Evolutionary conservation across 2,797 vertebrate species (phyloP).

Genomic region (Galagoides demidoff): DNA sequence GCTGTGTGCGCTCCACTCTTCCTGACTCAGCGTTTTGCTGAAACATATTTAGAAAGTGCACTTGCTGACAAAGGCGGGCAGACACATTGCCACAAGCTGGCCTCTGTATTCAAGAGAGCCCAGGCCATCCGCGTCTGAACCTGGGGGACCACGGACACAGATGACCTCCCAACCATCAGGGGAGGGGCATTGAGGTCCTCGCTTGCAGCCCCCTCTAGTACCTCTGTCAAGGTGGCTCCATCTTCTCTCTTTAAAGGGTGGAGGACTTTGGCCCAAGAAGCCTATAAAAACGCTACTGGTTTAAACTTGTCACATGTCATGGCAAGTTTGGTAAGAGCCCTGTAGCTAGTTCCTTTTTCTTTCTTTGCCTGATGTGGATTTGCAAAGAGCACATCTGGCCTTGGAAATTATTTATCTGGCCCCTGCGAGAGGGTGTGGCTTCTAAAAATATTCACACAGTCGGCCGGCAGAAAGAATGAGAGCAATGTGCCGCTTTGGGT

Average conservation of each 20-base stretch:
- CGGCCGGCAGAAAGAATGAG: conserved; percentile 76
- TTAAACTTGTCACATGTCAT: background rate
- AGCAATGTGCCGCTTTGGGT: conserved; percentile 70
- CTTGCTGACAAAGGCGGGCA: conserved; percentile 12
- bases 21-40: conserved; percentile 61
- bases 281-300: conserved; percentile 45
- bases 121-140: background rate
- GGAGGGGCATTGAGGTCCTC: background rate
- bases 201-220: background rate
- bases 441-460: conserved; percentile 81
- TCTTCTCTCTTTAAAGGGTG: background rate
- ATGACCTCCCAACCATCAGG: background rate
- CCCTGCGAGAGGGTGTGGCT: conserved; percentile 75
- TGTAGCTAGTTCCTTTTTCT: conserved; percentile 51
- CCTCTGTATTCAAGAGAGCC: background rate
- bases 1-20: conserved; percentile 54
- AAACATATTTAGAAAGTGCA: conserved; percentile 55
- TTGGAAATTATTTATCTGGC: conserved; percentile 84
- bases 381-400: conserved; percentile 84
- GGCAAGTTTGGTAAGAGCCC: conserved; percentile 64
- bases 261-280: background rate
- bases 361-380: conserved; percentile 77
- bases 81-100: conserved; percentile 70
- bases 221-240: background rate
- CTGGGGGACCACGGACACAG: background rate